Evolutionary conservation across 2,888 invertebrate species (phyloP).

Genomic region (Cybosia mesomella): DNA sequence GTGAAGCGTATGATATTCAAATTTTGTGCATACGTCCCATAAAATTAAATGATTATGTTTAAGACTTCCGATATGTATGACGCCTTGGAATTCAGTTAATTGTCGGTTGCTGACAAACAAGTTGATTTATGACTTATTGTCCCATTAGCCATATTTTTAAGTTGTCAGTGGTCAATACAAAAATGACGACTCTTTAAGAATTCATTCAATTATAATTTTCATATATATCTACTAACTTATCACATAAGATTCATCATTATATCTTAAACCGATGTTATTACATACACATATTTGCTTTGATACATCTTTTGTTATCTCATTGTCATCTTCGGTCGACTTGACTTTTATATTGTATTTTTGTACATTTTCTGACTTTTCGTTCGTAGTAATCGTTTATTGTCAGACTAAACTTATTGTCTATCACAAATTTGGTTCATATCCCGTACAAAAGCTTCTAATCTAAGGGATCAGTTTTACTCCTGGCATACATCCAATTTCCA

Average conservation of each 20-base stretch:
- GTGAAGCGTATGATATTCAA: conserved; percentile 68
- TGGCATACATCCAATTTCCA: conserved; percentile 76
- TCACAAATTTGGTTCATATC: background rate
- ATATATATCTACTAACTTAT: background rate
- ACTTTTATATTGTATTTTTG: background rate
- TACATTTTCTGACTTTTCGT: too few relatives aligned
- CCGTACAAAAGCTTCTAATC: conserved; percentile 27
- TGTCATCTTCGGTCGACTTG: background rate
- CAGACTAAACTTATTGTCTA: background rate
- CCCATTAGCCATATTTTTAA: conserved; percentile 28
- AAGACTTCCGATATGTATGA: conserved; percentile 74
- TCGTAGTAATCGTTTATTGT: background rate
- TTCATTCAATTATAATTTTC: background rate
- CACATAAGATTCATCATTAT: background rate
- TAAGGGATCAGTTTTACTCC: conserved; percentile 59
- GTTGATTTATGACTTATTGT: conserved; percentile 45
- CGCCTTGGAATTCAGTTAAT: conserved; percentile 53
- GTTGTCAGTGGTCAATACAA: conserved; percentile 42
- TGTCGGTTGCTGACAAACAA: conserved; percentile 51
- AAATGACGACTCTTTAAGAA: conserved; percentile 25
- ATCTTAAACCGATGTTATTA: background rate
- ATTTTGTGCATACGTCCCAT: conserved; percentile 71
- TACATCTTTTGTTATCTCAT: background rate
- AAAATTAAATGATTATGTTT: conserved; percentile 75
- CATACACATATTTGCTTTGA: background rate